Base-by-base conservation (phyloP, 1,140 invertebrate genomes). In the Lepidotrigona ventralis region DNA sequence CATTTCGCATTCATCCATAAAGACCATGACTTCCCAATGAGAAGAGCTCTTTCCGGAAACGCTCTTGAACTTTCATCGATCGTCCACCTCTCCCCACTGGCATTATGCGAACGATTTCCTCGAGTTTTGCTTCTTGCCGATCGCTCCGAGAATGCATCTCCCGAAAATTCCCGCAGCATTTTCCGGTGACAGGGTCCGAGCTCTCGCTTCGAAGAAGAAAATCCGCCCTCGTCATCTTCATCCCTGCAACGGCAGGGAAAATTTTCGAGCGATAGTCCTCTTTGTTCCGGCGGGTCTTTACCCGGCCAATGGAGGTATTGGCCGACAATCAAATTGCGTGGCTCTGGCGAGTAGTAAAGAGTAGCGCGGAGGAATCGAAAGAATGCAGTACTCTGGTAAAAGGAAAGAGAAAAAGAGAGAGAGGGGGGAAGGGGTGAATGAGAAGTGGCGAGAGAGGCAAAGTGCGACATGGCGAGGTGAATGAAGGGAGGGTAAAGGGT, bases 261-360 rank as follows among this genome's bases (percentile, higher is more conserved):
- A 79, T 76, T 69, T 81, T 73, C 5, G 21, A n/a, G 19, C 53
- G 39, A 26, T 51, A n/a, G 21, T 23, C 2, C 68, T 77, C 60
- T 77, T 85, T 81, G 77, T 83, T 86, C 72, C 79, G 64, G 0
- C 29, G 6, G 69, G 64, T 77, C 75, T 78, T 87, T 77, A 69
- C 74, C 79, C 66, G 56, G 23, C 39, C 60, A 60, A 84, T 83
- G 81, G 70, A 86, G 60, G 64, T 60, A 83, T 86, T 86, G 88
- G 88, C 87, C 81, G 74, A 3, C 75, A 73, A 89, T 78, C 88
- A 89, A 89, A 89, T 89, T 89, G 86, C 88, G 81, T 74, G 71
- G 85, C 72, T 86, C 68, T 76, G 69, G 69, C 58, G 79, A 76
- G 79, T 88, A 70, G 86, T 70, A 23, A 29, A 26, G 58, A 53